Evolutionary conservation across 2,113 vertebrate species (phyloP).

Genomic region (Pao palembangensis): DNA sequence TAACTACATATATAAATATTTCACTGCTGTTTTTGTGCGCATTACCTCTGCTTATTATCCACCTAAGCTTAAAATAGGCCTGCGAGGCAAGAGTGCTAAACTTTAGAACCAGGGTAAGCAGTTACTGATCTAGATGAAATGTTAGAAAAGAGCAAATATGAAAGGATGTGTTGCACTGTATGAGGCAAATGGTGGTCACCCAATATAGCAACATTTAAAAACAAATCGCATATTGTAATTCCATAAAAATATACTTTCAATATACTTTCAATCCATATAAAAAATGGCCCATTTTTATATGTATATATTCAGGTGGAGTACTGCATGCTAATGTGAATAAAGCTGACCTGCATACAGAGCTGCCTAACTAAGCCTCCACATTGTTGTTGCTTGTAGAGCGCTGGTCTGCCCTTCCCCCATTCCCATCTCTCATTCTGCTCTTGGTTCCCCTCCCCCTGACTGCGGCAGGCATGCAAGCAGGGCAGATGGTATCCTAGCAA

Average conservation of each 20-base stretch:
- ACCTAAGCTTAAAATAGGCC: too few relatives aligned
- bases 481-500: conserved; percentile 89
- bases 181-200: too few relatives aligned
- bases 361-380: conserved; percentile 53
- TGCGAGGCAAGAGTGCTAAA: too few relatives aligned
- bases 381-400: conserved; percentile 70
- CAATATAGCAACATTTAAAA: too few relatives aligned
- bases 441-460: conserved; percentile 78
- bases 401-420: conserved; percentile 63
- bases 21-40: too few relatives aligned
- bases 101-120: too few relatives aligned
- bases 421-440: conserved; percentile 34
- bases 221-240: background rate
- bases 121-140: too few relatives aligned
- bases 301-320: conserved; percentile 30
- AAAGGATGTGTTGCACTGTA: too few relatives aligned
- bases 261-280: conserved; percentile 12
- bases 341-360: conserved; percentile 58
- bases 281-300: conserved; percentile 25
- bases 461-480: conserved; percentile 77
- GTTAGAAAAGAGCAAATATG: too few relatives aligned
- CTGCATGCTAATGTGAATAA: conserved; percentile 43
- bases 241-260: conserved; percentile 6
- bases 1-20: too few relatives aligned
- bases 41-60: too few relatives aligned